Base-by-base conservation (phyloP, 2,797 vertebrate genomes). In the Myoxocephalus aenaeus region DNA sequence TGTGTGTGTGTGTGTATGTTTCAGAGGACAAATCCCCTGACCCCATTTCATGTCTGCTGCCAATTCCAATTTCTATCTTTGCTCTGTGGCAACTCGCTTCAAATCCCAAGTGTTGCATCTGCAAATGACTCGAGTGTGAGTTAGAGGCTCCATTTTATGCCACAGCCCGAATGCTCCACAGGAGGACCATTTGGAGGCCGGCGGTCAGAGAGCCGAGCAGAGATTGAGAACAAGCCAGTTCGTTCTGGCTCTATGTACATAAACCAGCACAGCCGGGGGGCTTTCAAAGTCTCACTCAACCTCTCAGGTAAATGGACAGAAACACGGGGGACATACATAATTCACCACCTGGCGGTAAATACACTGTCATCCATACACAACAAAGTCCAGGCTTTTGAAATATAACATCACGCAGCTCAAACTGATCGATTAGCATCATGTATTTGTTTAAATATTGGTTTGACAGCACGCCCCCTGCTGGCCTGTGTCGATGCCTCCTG, bases 71-170 rank as follows among this genome's bases (percentile, higher is more conserved):
- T 93, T 94, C 91, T 90, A 92, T 93, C 93, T 94, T 90, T 93
- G 90, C 90, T 90, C 92, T 91, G 86, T 90, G 82, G 90, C 86
- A 79, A 90, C 91, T 90, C 78, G 79, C 89, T 86, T 69, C 70
- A 83, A 96, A 93, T 96, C 94, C 95, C 96, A 92, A 94, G 95
- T 92, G 95, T 90, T 78, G 85, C 95, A 93, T 92, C 90, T 83
- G 89, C 89, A 93, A 93, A 93, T 93, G 91, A 93, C 93, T 93
- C 77, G 56, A 57, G 53, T 67, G 82, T 96, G 95, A 95, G 95
- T 97, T 96, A 96, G 94, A 93, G 95, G 92, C 93, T 96, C 92
- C 94, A 96, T 97, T 96, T 96, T 93, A 95, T 92, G 87, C 92
- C 89, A 84, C 85, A 76, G 86, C 79, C 88, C 83, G 92, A 96